phyloP scores from a whole-genome alignment of 2,888 invertebrate species.

The Thereva nobilitata region DNA sequence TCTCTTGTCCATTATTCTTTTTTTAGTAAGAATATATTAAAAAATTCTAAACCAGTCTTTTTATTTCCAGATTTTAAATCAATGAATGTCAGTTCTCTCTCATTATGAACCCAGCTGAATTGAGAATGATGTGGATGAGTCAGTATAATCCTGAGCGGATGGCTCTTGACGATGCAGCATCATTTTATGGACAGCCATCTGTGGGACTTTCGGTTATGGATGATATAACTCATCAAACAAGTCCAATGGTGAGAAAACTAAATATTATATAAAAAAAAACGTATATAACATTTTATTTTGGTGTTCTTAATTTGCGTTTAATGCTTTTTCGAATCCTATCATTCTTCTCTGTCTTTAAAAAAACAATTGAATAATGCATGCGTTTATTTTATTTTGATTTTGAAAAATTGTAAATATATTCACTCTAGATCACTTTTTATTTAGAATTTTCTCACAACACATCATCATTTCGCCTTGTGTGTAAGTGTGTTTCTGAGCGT shows the following conservation, averaged over 20 bases:
- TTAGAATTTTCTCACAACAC: no score
- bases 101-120: slow-evolving; percentile 56
- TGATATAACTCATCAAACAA: slow-evolving; percentile 59
- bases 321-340: no score
- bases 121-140: slow-evolving; percentile 73
- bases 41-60: not conserved
- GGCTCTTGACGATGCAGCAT: slow-evolving; percentile 55
- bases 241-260: slow-evolving; percentile 60
- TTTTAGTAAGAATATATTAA: not conserved
- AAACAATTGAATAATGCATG: no score
- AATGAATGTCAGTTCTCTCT: not conserved
- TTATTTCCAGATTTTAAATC: slow-evolving; percentile 6
- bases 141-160: slow-evolving; percentile 57
- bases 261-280: not conserved
- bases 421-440: no score
- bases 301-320: no score
- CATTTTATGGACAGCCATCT: slow-evolving; percentile 59
- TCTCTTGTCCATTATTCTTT: slow-evolving; percentile 9
- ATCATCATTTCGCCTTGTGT: no score
- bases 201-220: slow-evolving; percentile 63
- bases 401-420: no score
- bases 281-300: no score
- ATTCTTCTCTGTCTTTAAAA: no score
- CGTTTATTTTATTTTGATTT: no score
- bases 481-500: slow-evolving; percentile 17